Conservation (phyloP, 2,888 invertebrate genomes). For the Meliscaeva auricollis region DNA sequence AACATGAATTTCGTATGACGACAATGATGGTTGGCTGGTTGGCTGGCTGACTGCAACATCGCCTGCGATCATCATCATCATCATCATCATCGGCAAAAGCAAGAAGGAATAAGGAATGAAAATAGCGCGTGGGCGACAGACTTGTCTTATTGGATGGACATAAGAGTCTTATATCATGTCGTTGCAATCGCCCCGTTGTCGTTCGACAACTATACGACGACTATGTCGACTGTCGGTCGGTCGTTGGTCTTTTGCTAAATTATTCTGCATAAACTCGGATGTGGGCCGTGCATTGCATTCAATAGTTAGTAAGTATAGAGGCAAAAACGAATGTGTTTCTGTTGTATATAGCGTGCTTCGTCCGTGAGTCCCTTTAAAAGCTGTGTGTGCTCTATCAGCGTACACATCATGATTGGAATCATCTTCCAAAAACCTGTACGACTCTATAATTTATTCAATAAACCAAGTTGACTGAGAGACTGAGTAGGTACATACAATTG, state of each 20-base stretch:
- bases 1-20: constrained; percentile 69
- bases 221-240: constrained; percentile 46
- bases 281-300: constrained; percentile 41
- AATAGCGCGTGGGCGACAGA: constrained; percentile 77
- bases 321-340: constrained; percentile 44
- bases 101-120: constrained; percentile 65
- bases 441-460: constrained; percentile 68
- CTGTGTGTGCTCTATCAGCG: constrained; percentile 51
- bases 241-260: constrained; percentile 61
- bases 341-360: constrained; percentile 42
- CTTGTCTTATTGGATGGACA: constrained; percentile 76
- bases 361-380: constrained; percentile 40
- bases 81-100: constrained; percentile 6
- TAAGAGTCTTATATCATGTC: constrained; percentile 77
- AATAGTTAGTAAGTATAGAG: background rate
- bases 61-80: constrained; percentile 35
- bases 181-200: constrained; percentile 59
- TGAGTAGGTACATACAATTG: background rate
- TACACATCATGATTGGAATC: constrained; percentile 64
- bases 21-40: constrained; percentile 35
- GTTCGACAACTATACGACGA: constrained; percentile 29
- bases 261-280: constrained; percentile 68
- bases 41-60: constrained; percentile 29
- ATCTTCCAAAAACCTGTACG: constrained; percentile 67
- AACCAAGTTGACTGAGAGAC: constrained; percentile 37